phyloP scores from a whole-genome alignment of 1,140 invertebrate species.

The Ladona fulva region DNA sequence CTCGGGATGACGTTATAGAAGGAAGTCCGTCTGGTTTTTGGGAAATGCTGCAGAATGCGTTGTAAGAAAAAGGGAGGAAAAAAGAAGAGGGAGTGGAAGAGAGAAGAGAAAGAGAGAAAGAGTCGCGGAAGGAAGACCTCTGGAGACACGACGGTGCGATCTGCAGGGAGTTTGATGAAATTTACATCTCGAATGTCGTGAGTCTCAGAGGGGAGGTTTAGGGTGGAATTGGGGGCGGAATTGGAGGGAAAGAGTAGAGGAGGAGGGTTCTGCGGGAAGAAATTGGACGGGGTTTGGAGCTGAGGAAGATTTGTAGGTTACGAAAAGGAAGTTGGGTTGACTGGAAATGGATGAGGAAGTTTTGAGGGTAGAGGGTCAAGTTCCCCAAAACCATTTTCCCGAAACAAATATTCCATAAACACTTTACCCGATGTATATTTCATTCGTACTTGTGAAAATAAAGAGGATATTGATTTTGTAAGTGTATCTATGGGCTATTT shows the following conservation, averaged over 20 bases:
- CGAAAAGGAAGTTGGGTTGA: too few species aligned
- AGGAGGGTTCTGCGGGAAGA: neutral
- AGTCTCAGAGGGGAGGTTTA: neutral
- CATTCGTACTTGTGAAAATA: too few species aligned
- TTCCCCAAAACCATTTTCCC: too few species aligned
- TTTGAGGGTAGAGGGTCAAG: too few species aligned
- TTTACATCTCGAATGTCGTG: neutral
- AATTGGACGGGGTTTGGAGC: neutral
- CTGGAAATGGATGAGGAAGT: too few species aligned
- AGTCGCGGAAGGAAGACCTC: neutral
- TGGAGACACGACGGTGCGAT: neutral
- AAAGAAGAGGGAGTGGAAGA: neutral
- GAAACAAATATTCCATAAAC: too few species aligned
- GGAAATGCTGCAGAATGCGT: neutral
- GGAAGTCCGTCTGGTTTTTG: too few species aligned
- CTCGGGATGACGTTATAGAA: too few species aligned
- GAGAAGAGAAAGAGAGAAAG: neutral
- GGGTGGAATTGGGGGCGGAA: neutral
- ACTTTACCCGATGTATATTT: too few species aligned
- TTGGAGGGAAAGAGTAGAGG: neutral
- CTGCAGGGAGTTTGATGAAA: slow-evolving; percentile 4
- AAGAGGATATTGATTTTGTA: too few species aligned
- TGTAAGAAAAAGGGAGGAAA: neutral
- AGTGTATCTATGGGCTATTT: too few species aligned
- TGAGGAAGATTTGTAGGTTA: too few species aligned